A percentile compares a stretch with the other conserved stretches of the same genome.
These are phyloP conservation scores for Cantharis lateralis DNA, from an alignment of 2,888 invertebrate species.

Conservation along the genomic window DNA sequence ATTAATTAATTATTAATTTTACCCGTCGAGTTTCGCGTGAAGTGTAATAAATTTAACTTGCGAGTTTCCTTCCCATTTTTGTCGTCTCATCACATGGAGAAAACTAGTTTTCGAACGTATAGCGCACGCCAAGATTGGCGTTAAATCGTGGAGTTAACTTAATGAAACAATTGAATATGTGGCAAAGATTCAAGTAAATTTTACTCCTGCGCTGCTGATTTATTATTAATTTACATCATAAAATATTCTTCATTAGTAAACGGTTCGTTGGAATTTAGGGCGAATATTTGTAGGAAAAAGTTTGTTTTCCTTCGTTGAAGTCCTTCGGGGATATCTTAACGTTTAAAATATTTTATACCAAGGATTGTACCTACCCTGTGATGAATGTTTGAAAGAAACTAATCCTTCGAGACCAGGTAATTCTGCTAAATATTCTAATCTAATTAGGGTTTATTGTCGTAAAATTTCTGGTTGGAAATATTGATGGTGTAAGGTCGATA, in stretches of 20 bases:
- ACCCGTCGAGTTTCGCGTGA: background rate
- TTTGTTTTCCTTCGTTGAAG: background rate
- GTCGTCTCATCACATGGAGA: too few relatives aligned
- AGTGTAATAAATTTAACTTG: background rate
- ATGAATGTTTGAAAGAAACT: background rate
- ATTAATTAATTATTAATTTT: background rate
- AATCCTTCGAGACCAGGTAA: background rate
- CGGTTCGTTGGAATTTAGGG: background rate
- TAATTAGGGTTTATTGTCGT: background rate
- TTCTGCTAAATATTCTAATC: background rate
- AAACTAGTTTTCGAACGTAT: too few relatives aligned
- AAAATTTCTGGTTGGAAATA: background rate
- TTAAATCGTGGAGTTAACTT: too few relatives aligned
- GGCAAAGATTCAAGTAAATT: background rate
- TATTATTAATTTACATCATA: background rate
- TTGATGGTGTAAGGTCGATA: too few relatives aligned
- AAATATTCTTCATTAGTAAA: background rate
- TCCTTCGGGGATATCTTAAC: background rate
- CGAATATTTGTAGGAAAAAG: background rate
- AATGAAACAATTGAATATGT: too few relatives aligned
- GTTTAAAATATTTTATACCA: background rate
- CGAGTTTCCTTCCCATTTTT: too few relatives aligned
- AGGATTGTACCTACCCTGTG: background rate
- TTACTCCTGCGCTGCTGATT: background rate
- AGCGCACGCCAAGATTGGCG: too few relatives aligned